Conservation (phyloP, 2,113 vertebrate species). For the Sylvilagus bachmani region DNA sequence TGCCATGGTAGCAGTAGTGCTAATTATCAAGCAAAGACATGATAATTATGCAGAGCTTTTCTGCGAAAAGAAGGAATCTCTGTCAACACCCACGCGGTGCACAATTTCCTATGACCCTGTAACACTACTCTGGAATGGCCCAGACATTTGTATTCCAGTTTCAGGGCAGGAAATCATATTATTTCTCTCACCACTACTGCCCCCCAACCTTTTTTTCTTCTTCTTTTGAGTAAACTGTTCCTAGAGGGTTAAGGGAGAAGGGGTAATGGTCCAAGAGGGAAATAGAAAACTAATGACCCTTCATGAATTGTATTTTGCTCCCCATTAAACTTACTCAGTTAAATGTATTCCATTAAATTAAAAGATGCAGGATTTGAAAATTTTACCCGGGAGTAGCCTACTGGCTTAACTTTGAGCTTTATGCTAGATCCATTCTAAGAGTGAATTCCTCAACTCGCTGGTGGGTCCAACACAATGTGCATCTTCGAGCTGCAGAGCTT, state of each 20-base stretch:
- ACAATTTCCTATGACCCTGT: constrained; percentile 89
- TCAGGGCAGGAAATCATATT: constrained; percentile 56
- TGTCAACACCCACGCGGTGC: constrained; percentile 89
- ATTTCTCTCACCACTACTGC: background rate
- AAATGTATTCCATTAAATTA: constrained; percentile 80
- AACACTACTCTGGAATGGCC: constrained; percentile 76
- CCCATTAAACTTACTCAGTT: constrained; percentile 81
- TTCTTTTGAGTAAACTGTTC: constrained; percentile 79
- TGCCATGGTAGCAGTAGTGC: constrained; percentile 90
- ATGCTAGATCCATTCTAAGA: constrained; percentile 46
- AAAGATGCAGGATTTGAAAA: constrained; percentile 80
- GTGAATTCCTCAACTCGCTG: background rate
- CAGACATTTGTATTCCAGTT: constrained; percentile 66
- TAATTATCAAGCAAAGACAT: constrained; percentile 95
- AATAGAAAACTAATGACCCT: constrained; percentile 76
- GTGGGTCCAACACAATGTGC: background rate
- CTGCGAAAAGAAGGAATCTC: constrained; percentile 92
- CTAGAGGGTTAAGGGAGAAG: constrained; percentile 70
- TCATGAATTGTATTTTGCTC: constrained; percentile 78
- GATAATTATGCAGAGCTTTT: constrained; percentile 94
- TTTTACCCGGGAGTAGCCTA: constrained; percentile 71
- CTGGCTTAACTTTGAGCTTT: constrained; percentile 51
- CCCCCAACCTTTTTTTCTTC: background rate
- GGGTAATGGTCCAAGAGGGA: constrained; percentile 71
- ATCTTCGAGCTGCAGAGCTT: background rate